Conservation (phyloP, 2,888 invertebrate genomes). For the Clepsis dumicolana region DNA sequence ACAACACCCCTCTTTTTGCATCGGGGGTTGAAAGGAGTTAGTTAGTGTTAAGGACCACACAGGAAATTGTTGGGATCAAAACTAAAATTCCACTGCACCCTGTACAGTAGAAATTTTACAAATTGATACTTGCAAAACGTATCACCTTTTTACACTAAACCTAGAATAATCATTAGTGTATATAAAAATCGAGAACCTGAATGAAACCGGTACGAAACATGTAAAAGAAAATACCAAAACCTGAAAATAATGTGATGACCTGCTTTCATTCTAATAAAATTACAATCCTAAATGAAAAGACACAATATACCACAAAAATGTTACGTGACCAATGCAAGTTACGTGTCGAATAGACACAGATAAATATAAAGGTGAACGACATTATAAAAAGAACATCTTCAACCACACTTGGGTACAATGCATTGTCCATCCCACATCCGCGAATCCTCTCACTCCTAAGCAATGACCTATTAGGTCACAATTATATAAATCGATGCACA, state of each 20-base stretch:
- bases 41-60: no score
- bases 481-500: constrained; percentile 51
- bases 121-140: no score
- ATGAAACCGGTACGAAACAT: neutral
- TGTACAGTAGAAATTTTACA: no score
- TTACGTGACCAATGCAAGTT: constrained; percentile 15
- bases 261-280: neutral
- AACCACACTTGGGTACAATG: constrained; percentile 10
- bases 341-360: neutral
- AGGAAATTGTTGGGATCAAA: no score
- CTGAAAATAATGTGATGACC: neutral
- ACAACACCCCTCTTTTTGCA: no score
- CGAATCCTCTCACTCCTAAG: constrained; percentile 27
- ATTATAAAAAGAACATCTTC: constrained; percentile 6
- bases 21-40: no score
- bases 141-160: no score
- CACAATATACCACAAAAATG: constrained; percentile 3
- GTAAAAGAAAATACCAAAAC: no score
- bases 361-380: constrained; percentile 9
- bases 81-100: no score
- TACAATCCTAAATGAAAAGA: neutral
- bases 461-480: constrained; percentile 55
- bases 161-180: no score
- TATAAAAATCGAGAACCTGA: no score
- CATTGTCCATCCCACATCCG: constrained; percentile 32